Conservation (phyloP, 30 jellyfish, hydroid and myxozoan species). For the Hydractinia echinata region DNA sequence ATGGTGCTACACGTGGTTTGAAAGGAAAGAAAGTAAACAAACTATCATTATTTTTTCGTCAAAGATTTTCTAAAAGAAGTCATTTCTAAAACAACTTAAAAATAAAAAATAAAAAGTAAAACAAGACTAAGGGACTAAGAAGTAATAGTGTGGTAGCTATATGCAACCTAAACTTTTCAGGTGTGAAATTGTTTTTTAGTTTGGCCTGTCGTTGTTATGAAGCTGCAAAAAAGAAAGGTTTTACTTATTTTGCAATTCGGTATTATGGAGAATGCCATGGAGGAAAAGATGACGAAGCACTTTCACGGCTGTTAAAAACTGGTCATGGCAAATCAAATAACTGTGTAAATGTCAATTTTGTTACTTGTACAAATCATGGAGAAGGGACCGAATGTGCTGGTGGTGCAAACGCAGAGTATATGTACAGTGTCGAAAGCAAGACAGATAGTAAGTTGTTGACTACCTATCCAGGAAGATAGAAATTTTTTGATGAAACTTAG, state of each 20-base stretch:
- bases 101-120: no score
- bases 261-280: slow-evolving; percentile 8
- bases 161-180: no score
- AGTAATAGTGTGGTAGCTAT: no score
- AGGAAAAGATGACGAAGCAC: slow-evolving; percentile 5
- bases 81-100: no score
- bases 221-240: not conserved
- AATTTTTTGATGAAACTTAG: not conserved
- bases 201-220: slow-evolving; percentile 25
- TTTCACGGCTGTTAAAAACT: not conserved
- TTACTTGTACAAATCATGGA: slow-evolving; percentile 2
- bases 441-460: slow-evolving; percentile 38
- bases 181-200: not conserved
- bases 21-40: no score
- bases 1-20: no score
- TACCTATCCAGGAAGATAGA: not conserved
- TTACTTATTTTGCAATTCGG: slow-evolving; percentile 5
- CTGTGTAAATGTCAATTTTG: slow-evolving; percentile 2
- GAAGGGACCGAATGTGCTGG: slow-evolving; percentile 71
- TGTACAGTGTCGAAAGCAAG: slow-evolving; percentile 38
- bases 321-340: slow-evolving; percentile 19
- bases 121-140: no score
- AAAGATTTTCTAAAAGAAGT: no score
- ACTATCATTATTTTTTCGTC: no score
- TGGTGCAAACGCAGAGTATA: slow-evolving; percentile 44